phyloP scores from a whole-genome alignment of 1,140 invertebrate genomes.

The Lordiphosa collinella region DNA sequence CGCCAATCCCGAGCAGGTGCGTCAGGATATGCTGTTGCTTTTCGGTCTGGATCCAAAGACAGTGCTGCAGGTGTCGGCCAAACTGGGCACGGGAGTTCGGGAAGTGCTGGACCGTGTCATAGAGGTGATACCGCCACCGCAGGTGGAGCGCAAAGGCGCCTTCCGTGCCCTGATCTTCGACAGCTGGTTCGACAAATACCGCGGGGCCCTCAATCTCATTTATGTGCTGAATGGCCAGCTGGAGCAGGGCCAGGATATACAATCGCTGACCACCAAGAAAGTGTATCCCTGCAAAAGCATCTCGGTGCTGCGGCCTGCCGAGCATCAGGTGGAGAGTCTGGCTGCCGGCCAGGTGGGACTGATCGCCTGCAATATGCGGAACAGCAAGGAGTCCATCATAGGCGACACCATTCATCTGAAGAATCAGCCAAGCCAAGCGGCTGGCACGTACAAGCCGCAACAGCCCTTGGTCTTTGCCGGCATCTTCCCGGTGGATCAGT shows the following conservation, averaged over 20 bases:
- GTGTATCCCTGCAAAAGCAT: slow-evolving; percentile 90
- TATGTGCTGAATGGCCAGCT: slow-evolving; percentile 89
- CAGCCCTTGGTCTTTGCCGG: slow-evolving; percentile 97
- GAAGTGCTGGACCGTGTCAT: slow-evolving; percentile 89
- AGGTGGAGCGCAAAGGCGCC: slow-evolving; percentile 81
- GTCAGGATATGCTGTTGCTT: slow-evolving; percentile 88
- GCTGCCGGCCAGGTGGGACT: slow-evolving; percentile 84
- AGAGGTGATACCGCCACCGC: slow-evolving; percentile 88
- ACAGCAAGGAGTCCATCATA: slow-evolving; percentile 88
- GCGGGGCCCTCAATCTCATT: slow-evolving; percentile 90
- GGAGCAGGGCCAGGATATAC: slow-evolving; percentile 82
- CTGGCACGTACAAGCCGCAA: slow-evolving; percentile 86
- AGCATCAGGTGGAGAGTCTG: slow-evolving; percentile 85
- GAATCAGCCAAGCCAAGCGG: slow-evolving; percentile 77
- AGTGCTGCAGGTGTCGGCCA: slow-evolving; percentile 92
- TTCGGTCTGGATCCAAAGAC: slow-evolving; percentile 90
- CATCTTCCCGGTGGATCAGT: slow-evolving; percentile 94
- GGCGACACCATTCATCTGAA: slow-evolving; percentile 90
- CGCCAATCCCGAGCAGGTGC: slow-evolving; percentile 91
- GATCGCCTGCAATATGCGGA: slow-evolving; percentile 90
- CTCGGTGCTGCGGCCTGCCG: slow-evolving; percentile 89
- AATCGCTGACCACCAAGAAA: slow-evolving; percentile 84
- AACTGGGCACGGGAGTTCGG: slow-evolving; percentile 90
- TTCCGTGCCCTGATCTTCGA: slow-evolving; percentile 95
- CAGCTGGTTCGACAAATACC: slow-evolving; percentile 94